Conservation (phyloP, 2,888 invertebrate species). For the Pecten maximus region DNA sequence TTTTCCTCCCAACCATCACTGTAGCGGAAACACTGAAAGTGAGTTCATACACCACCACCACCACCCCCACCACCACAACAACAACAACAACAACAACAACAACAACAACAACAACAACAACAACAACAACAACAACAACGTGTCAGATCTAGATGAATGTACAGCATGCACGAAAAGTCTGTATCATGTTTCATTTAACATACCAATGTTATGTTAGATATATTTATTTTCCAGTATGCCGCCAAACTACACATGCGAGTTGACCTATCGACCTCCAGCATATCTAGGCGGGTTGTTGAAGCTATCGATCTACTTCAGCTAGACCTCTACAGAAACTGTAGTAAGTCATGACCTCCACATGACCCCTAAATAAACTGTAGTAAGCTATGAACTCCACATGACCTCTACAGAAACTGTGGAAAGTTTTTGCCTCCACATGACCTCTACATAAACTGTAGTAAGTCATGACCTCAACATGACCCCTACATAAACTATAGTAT, state of each 20-base stretch:
- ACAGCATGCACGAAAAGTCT: too few species aligned
- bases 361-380: background rate
- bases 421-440: background rate
- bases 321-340: background rate
- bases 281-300: background rate
- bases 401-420: background rate
- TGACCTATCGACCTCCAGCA: background rate
- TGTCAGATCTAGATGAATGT: too few species aligned
- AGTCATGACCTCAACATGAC: background rate
- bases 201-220: background rate
- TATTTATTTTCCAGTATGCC: constrained; percentile 53
- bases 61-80: too few species aligned
- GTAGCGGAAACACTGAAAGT: constrained; percentile 59
- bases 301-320: constrained; percentile 42
- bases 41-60: too few species aligned
- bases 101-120: too few species aligned
- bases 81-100: too few species aligned
- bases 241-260: constrained; percentile 47
- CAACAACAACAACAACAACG: too few species aligned
- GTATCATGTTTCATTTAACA: too few species aligned
- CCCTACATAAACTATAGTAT: background rate
- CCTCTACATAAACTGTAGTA: background rate
- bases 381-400: background rate
- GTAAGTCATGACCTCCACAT: background rate
- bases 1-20: constrained; percentile 57